Percentiles rank a stretch among this genome's conserved stretches.
Conservation (phyloP, 2,113 vertebrate genomes). For the Tupaia tana region DNA sequence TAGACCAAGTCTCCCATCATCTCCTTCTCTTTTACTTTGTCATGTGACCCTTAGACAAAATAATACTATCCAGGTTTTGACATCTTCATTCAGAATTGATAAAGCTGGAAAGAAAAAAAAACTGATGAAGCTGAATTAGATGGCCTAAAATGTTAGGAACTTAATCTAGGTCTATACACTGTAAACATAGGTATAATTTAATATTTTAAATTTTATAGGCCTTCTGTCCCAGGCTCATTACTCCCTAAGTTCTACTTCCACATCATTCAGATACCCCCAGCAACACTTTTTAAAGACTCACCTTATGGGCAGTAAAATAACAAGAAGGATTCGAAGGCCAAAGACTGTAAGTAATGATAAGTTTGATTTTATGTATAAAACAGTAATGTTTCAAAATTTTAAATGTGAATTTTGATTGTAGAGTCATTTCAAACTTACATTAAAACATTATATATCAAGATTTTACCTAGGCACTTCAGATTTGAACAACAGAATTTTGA, state of each 20-base stretch:
- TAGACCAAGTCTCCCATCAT: neutral
- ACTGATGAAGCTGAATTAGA: neutral
- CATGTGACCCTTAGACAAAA: neutral
- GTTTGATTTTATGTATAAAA: neutral
- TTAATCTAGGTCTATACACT: neutral
- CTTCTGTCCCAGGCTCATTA: conserved; percentile 24
- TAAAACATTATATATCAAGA: neutral
- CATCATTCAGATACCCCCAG: conserved; percentile 52
- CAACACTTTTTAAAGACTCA: conserved; percentile 69
- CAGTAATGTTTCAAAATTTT: neutral
- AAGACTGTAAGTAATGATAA: conserved; percentile 81
- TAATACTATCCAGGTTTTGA: neutral
- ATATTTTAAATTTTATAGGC: conserved; percentile 68
- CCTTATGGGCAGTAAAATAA: conserved; percentile 37
- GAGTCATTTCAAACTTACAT: conserved; percentile 5
- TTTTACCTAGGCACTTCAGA: neutral
- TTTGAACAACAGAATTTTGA: conserved; percentile 14
- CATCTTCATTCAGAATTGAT: conserved; percentile 3
- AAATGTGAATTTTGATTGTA: neutral
- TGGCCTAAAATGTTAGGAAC: neutral
- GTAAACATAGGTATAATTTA: neutral
- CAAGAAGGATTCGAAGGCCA: conserved; percentile 73
- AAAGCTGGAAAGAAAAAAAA: neutral
- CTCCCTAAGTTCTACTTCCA: conserved; percentile 68
- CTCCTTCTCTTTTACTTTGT: neutral